A percentile compares a stretch with the other conserved stretches of the same genome.
These are phyloP conservation scores for Globicephala melas DNA, from an alignment of 2,113 vertebrate species.

Conservation along the genomic window DNA sequence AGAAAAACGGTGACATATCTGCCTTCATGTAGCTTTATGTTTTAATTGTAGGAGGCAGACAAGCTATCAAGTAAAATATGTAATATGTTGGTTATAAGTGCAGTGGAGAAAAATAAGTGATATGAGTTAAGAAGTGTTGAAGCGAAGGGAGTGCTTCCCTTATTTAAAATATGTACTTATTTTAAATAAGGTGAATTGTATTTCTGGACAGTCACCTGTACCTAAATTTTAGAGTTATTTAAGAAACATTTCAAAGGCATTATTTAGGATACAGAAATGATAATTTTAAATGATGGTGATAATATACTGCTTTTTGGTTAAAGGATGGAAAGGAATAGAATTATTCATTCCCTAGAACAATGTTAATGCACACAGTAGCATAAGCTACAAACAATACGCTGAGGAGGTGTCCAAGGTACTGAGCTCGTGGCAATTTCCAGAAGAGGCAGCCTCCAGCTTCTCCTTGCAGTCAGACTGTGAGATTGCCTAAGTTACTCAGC, in stretches of 20 bases:
- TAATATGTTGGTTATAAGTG: too few relatives aligned
- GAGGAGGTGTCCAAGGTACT: neutral
- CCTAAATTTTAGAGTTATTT: neutral
- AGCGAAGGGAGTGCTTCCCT: neutral
- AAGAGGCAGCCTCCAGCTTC: neutral
- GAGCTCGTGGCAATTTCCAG: neutral
- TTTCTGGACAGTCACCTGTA: neutral
- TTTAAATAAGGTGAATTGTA: neutral
- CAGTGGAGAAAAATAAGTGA: neutral
- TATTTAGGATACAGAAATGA: neutral
- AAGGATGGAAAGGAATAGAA: neutral
- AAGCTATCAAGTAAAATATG: neutral
- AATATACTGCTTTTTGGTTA: neutral
- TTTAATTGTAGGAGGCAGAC: neutral
- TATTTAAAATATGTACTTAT: neutral
- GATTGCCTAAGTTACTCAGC: neutral
- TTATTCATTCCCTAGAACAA: neutral
- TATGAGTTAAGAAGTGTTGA: neutral
- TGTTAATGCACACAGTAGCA: too few relatives aligned
- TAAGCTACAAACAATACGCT: too few relatives aligned
- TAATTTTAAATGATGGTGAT: neutral
- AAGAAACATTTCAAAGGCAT: neutral
- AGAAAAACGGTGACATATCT: neutral
- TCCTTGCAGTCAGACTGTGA: neutral
- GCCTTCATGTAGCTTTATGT: neutral